These are phyloP conservation scores for Streblospio benedicti DNA, from an alignment of 1,140 invertebrate genomes.

Conservation along the genomic window DNA sequence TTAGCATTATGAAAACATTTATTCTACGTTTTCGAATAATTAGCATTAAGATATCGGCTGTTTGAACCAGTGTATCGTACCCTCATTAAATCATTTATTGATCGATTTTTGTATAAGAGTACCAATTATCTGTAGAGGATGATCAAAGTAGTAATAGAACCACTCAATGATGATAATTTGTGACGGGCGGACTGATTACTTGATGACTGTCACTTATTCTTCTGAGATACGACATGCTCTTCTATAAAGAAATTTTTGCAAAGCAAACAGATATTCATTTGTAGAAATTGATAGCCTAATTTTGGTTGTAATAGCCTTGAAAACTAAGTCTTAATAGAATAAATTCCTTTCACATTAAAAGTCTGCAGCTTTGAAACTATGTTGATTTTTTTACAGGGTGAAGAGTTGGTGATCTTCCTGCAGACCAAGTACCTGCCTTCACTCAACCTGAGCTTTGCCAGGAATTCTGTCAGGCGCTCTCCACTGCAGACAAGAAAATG, in stretches of 20 bases:
- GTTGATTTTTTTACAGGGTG: constrained; percentile 43
- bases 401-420: constrained; percentile 49
- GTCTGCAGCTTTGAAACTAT: background rate
- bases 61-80: no score
- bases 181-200: background rate
- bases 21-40: no score
- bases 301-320: background rate
- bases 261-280: background rate
- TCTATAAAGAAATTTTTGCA: no score
- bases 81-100: no score
- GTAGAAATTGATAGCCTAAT: background rate
- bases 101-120: no score
- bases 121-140: no score
- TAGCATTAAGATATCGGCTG: no score
- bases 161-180: background rate
- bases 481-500: constrained; percentile 45
- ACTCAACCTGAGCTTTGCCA: constrained; percentile 37
- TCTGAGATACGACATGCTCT: no score
- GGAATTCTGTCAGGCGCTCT: constrained; percentile 49
- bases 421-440: constrained; percentile 48
- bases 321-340: background rate
- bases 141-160: no score
- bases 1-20: no score
- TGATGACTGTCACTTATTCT: background rate
- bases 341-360: constrained; percentile 5